Evolutionary conservation across 2,113 vertebrate genomes (phyloP), one percentile per base, ranked within the genome.

Genomic region (Synchiropus splendidus): DNA sequence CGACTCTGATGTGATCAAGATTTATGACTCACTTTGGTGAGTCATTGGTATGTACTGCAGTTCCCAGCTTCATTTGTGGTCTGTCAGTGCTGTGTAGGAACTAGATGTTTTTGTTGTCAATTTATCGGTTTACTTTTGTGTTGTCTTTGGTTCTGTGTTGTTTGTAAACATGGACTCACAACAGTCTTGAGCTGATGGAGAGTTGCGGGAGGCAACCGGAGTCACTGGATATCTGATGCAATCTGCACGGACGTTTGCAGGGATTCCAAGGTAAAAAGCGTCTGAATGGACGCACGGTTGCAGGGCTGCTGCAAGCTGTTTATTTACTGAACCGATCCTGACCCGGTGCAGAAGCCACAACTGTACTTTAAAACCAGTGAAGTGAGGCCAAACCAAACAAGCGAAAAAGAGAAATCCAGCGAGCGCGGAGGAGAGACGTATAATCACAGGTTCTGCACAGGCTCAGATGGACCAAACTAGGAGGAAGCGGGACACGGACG

Each of bases 281-380:
- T 68, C 50, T 31, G 38, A 64, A 45, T 60, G 21, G 6, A 47
- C 42, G 45, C 40, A 41, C 64, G 51, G 55, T 58, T 72, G 69
- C 71, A 46, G n/a, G n/a, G 51, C 32, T 38, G 53, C 53, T 35
- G 18, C 43, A 62, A 58, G 58, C 58, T 64, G 51, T 76, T 74
- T 75, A 66, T 73, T 67, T 71, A 63, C 64, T 71, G 69, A 79
- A 73, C 71, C 69, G 33, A 56, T 53, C 54, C 59, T 68, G 63
- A 67, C 67, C 74, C 58, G 14, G 62, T 35, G 39, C 64, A 58
- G 46, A 61, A 46, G 17, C 58, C 63, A 42, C 63, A 70, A 64
- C 70, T 72, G 72, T 30, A 70, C 55, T 58, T 57, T 48, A 9
- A 41, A 65, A 31, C 38, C 53, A 72, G 78, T 58, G 58, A 70